These are phyloP conservation scores for Entelurus aequoreus DNA, from an alignment of 2,113 vertebrate species.

Conservation along the genomic window DNA sequence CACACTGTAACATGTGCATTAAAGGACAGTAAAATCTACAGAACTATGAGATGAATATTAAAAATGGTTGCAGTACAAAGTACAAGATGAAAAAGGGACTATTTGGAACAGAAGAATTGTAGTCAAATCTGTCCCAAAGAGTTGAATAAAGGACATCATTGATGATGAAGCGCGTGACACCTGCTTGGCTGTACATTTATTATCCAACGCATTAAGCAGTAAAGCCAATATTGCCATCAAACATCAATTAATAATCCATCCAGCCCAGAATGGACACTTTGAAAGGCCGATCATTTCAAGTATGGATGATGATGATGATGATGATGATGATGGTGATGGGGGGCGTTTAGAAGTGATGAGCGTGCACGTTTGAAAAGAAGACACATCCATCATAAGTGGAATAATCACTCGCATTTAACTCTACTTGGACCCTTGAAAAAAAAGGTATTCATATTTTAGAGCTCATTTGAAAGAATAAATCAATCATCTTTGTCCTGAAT, in stretches of 20 bases:
- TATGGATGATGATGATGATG: slow-evolving; percentile 3
- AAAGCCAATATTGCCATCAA: not conserved
- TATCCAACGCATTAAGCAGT: slow-evolving; percentile 1
- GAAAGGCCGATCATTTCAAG: not conserved
- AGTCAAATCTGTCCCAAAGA: too few species aligned
- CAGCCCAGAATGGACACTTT: not conserved
- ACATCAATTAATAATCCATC: slow-evolving; percentile 4
- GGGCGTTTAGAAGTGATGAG: not conserved
- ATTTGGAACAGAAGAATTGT: too few species aligned
- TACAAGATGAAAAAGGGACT: too few species aligned
- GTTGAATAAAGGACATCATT: too few species aligned
- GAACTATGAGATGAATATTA: too few species aligned
- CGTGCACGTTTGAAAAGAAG: not conserved
- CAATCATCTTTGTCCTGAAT: not conserved
- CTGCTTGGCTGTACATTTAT: not conserved
- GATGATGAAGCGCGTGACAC: not conserved
- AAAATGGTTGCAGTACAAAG: too few species aligned
- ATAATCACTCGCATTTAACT: not conserved
- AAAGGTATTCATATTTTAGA: too few species aligned
- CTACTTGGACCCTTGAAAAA: too few species aligned
- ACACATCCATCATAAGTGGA: not conserved
- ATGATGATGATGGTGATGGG: not conserved
- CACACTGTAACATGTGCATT: too few species aligned
- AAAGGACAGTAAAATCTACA: too few species aligned
- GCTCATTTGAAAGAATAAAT: too few species aligned